Evolutionary conservation across 2,888 invertebrate species (phyloP).

Genomic region (Syritta pipiens): DNA sequence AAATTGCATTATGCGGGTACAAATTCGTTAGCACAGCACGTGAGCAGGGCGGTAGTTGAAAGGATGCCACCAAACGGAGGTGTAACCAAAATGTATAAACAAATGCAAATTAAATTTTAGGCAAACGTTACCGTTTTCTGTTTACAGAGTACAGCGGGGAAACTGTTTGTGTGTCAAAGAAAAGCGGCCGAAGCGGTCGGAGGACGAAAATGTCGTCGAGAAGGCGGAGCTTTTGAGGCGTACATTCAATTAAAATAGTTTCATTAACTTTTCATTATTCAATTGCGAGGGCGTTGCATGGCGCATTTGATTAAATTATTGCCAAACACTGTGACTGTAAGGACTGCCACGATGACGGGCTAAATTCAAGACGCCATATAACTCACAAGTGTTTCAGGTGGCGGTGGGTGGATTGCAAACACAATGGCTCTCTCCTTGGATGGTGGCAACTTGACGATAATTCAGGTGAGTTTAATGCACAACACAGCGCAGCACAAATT

Average conservation of each 20-base stretch:
- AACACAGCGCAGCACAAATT: no score
- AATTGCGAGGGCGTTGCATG: constrained; percentile 11
- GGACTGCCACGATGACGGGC: no score
- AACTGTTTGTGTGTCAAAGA: background rate
- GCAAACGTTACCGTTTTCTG: constrained; percentile 19
- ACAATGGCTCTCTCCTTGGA: no score
- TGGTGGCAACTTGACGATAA: no score
- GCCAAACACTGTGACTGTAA: background rate
- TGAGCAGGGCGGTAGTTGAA: background rate
- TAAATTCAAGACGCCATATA: no score
- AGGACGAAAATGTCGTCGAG: background rate
- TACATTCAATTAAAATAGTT: constrained; percentile 27
- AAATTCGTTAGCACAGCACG: constrained; percentile 11
- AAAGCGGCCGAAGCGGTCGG: background rate
- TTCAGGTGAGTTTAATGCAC: no score
- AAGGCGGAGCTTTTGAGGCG: no score
- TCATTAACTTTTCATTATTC: constrained; percentile 44
- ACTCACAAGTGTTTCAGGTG: no score
- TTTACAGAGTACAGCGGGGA: constrained; percentile 8
- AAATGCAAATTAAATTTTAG: constrained; percentile 42
- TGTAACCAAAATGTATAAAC: constrained; percentile 23
- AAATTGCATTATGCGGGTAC: constrained; percentile 46
- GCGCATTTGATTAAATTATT: constrained; percentile 38
- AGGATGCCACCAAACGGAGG: no score
- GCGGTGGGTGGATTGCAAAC: no score